Evolutionary conservation across 1,140 invertebrate species (phyloP), one percentile per base, ranked within the genome.

Genomic region (Leucophenga varia): DNA sequence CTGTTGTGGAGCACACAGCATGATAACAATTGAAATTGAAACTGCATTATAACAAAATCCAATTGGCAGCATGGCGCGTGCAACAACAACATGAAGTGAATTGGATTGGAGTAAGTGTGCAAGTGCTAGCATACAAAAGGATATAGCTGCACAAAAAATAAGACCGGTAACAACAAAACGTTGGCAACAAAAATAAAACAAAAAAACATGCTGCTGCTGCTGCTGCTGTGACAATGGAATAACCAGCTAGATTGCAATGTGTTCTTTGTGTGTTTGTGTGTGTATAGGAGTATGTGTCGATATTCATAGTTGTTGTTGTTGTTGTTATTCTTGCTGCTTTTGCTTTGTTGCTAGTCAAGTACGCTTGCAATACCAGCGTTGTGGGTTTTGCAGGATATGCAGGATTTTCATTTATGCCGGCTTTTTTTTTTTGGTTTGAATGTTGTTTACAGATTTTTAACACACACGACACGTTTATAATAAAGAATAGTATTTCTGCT

Each of bases 1-100:
- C n/a, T n/a, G n/a, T n/a, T n/a, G n/a, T n/a, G n/a, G n/a, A n/a
- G n/a, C n/a, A n/a, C n/a, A n/a, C n/a, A n/a, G n/a, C n/a, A n/a
- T n/a, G 49, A 67, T 53, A 65, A 65, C 63, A 65, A 65, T 67
- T 65, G 63, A 65, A 65, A 65, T 65, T 65, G 63, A 65, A 64
- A 67, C 63, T 65, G 59, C 63, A 67, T 67, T 65, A 67, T n/a
- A n/a, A n/a, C n/a, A n/a, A n/a, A n/a, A n/a, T n/a, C n/a, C n/a
- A n/a, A n/a, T n/a, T n/a, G n/a, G n/a, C n/a, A n/a, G n/a, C n/a
- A n/a, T n/a, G n/a, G n/a, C n/a, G n/a, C n/a, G n/a, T n/a, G n/a
- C n/a, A n/a, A n/a, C n/a, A n/a, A n/a, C n/a, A n/a, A n/a, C n/a
- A n/a, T 67, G 63, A 7, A 28, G 25, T 7, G 25, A 28, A 28